Evolutionary conservation across 2,888 invertebrate species (phyloP), one percentile per base, ranked within the genome.

Genomic region (Myopa testacea): DNA sequence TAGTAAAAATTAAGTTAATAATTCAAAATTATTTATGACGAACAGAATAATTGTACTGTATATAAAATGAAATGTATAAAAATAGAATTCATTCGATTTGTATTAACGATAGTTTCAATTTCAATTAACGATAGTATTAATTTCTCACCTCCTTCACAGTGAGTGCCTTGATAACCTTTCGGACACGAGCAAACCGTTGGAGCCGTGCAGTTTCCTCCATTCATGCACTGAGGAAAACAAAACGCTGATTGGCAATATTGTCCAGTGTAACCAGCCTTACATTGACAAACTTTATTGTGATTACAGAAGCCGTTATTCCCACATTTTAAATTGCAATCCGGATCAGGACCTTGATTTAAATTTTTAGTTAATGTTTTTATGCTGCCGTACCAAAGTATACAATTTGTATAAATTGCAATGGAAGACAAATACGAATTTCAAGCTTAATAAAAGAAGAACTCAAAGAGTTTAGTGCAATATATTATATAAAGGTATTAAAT

Each of bases 171-270:
- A 90, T 95, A 97, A 14, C 97, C 97, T n/a, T 93, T 91, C 16
- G 95, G 95, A 85, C 96, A 97, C 80, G 94, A 94, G 88, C 97
- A 97, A 4, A 95, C 91, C 1, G 96, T 96, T 5, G 97, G 97
- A 45, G 95, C 95, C 26, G 96, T 95, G 87, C 97, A 97, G 86
- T 95, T 96, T 10, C 97, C 97, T 7, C 96, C 96, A 89, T 97
- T 96, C 93, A 96, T 94, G 86, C 97, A 97, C 86, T 95, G 95
- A 50, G 97, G 96, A 90, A 96, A 97, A 87, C 97, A 97, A 60
- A 97, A 91, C 55, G 97, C 96, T 81, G 95, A 96, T 86, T 94
- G 93, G 84, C 97, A 97, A 87, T 96, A 95, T 84, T 94, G 95
- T 4, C 97, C 97, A 93, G 96, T 94, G 87, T 96, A 97, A 8